A percentile compares a stretch with the other conserved stretches of the same genome.
phyloP scores from a whole-genome alignment of 35 echinoderm and acorn worm species.

The Heliocidaris erythrogramma region DNA sequence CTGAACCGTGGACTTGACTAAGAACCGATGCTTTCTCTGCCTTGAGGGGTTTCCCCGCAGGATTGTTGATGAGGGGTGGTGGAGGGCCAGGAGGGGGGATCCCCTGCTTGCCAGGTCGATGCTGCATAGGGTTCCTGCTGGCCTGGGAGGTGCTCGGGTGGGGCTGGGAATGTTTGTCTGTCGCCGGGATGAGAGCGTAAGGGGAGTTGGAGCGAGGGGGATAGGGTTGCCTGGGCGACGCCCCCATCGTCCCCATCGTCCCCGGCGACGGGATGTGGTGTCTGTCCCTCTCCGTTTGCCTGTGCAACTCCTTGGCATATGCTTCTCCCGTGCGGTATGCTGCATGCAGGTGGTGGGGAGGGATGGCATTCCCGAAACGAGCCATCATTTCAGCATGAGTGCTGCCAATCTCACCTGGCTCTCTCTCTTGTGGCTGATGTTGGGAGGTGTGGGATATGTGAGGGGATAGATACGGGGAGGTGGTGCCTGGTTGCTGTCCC shows the following conservation, averaged over 20 bases:
- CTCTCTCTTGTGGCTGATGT: conserved; percentile 47
- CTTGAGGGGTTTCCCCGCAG: conserved; percentile 82
- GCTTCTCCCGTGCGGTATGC: conserved; percentile 39
- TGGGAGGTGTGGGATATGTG: conserved; percentile 91
- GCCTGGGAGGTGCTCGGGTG: conserved; percentile 36
- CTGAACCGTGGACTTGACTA: conserved; percentile 50
- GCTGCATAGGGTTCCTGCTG: conserved; percentile 43
- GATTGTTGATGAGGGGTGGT: conserved; percentile 84
- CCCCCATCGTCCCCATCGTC: not conserved
- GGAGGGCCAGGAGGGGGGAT: conserved; percentile 63
- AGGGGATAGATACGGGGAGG: conserved; percentile 54
- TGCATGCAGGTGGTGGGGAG: not conserved
- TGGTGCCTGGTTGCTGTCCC: not conserved
- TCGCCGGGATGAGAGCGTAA: conserved; percentile 70
- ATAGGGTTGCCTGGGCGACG: conserved; percentile 48
- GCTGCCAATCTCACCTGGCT: conserved; percentile 61
- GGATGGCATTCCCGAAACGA: not conserved
- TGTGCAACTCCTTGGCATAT: conserved; percentile 3
- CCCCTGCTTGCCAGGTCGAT: conserved; percentile 40
- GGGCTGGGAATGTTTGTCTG: conserved; percentile 40
- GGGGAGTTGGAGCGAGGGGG: conserved; percentile 59
- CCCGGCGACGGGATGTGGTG: conserved; percentile 56
- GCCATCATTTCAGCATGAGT: conserved; percentile 40
- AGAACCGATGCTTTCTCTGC: conserved; percentile 75
- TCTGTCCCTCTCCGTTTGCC: conserved; percentile 13